These are phyloP conservation scores for Didymodactylos carnosus DNA, from an alignment of 2,888 invertebrate genomes.

Conservation along the genomic window DNA sequence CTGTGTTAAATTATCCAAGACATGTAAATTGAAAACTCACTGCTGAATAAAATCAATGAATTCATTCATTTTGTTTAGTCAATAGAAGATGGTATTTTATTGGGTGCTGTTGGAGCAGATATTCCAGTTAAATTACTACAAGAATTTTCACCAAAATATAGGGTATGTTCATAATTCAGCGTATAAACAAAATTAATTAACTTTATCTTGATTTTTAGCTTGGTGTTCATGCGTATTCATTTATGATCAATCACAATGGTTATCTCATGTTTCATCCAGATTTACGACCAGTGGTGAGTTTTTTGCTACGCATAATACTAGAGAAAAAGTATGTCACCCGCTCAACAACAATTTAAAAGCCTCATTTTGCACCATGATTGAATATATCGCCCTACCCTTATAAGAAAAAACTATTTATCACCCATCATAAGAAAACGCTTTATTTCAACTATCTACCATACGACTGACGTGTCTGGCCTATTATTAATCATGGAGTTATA, in stretches of 20 bases:
- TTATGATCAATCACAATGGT: constrained; percentile 13
- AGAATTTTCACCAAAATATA: constrained; percentile 11
- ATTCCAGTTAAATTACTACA: constrained; percentile 7
- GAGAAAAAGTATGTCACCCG: no score
- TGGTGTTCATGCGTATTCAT: constrained; percentile 8
- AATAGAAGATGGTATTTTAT: background rate
- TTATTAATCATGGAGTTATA: no score
- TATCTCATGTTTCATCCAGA: constrained; percentile 14
- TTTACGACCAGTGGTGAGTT: background rate
- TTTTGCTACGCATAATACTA: background rate
- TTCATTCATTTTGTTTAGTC: background rate
- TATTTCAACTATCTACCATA: no score
- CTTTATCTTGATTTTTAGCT: background rate
- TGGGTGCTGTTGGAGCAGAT: constrained; percentile 12
- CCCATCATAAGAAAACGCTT: no score
- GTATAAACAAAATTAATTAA: no score
- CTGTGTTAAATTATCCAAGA: background rate
- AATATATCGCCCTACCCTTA: no score
- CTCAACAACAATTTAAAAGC: no score
- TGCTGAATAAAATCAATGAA: background rate
- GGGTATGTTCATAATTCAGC: background rate
- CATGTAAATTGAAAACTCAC: background rate
- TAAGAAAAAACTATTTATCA: no score
- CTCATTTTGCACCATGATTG: no score
- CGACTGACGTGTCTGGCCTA: no score